Conservation (phyloP, 2,113 vertebrate species). For the Pseudorasbora parva region DNA sequence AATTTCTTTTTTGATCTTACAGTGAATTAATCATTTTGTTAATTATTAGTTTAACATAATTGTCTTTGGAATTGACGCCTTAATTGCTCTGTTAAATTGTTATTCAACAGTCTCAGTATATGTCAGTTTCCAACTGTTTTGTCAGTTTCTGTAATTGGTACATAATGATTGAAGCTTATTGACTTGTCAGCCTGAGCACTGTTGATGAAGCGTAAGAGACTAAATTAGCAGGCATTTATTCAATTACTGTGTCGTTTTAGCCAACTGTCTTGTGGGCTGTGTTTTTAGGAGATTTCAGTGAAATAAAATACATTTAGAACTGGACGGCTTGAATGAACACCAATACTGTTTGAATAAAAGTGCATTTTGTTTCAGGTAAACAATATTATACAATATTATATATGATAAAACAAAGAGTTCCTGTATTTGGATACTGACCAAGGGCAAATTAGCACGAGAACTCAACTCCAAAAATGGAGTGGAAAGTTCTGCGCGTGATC, state of each 20-base stretch:
- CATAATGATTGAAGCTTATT: constrained; percentile 35
- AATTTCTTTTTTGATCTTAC: constrained; percentile 40
- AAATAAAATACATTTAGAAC: background rate
- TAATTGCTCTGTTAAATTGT: constrained; percentile 42
- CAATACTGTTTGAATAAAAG: background rate
- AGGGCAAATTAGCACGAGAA: too few species aligned
- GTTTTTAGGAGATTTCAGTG: background rate
- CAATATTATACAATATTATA: background rate
- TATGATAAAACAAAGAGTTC: background rate
- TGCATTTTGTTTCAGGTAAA: background rate
- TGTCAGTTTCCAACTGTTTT: constrained; percentile 41
- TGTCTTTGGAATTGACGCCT: constrained; percentile 44
- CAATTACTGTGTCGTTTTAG: background rate
- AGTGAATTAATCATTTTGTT: constrained; percentile 51
- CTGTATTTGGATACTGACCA: background rate
- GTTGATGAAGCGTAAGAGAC: constrained; percentile 26
- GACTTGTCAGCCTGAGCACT: constrained; percentile 7
- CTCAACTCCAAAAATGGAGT: too few species aligned
- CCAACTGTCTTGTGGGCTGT: background rate
- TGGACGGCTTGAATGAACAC: background rate
- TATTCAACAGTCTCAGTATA: constrained; percentile 33
- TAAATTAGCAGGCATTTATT: constrained; percentile 22
- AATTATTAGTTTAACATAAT: constrained; percentile 49
- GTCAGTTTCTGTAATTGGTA: constrained; percentile 45
- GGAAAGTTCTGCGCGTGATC: too few species aligned